phyloP scores from a whole-genome alignment of 2,113 vertebrate genomes.

The Dasypus novemcinctus region DNA sequence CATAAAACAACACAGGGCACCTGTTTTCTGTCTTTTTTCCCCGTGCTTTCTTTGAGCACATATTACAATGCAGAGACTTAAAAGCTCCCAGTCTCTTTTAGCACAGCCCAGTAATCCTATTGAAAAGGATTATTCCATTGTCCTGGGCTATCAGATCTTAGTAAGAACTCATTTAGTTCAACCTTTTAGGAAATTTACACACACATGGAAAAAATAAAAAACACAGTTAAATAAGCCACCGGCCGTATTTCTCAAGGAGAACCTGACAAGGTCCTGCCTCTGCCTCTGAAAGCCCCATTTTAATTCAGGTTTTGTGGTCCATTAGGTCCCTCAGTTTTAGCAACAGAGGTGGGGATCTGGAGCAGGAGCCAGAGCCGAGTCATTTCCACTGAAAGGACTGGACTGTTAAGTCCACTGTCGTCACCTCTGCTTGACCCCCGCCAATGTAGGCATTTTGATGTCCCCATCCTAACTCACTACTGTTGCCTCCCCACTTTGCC shows the following conservation, averaged over 20 bases:
- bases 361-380: background rate
- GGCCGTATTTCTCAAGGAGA: slow-evolving; percentile 62
- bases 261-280: background rate
- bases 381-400: background rate
- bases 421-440: background rate
- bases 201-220: slow-evolving; percentile 61
- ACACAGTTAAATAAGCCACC: slow-evolving; percentile 73
- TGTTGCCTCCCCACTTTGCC: background rate
- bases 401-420: background rate
- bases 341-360: too few species aligned
- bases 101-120: slow-evolving; percentile 82
- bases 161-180: slow-evolving; percentile 84
- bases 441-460: too few species aligned
- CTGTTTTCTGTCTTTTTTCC: background rate
- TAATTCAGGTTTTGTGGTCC: background rate
- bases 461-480: background rate
- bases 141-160: slow-evolving; percentile 82
- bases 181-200: slow-evolving; percentile 81
- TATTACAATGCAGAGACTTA: slow-evolving; percentile 59
- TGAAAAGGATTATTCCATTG: slow-evolving; percentile 84
- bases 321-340: background rate
- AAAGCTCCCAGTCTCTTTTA: slow-evolving; percentile 75
- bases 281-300: background rate
- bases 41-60: background rate
- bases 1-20: background rate